Conservation (phyloP, 2,113 vertebrate species). For the Scortum barcoo region DNA sequence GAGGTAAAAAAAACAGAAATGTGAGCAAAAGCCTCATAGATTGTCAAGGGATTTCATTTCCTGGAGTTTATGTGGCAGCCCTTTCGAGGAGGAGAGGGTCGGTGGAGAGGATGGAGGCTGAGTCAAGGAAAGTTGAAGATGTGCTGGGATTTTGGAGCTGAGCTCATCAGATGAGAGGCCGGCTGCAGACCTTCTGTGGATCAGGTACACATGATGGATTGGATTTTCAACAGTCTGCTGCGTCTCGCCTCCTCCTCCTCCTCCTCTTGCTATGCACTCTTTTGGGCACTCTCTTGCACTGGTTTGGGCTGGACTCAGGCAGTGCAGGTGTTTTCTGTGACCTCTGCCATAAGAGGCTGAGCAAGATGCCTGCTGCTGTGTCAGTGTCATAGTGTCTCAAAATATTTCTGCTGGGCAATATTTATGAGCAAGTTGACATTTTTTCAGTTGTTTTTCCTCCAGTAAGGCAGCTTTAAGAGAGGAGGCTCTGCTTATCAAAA, state of each 20-base stretch:
- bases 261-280: too few species aligned
- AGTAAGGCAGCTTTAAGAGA: background rate
- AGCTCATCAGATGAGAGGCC: slow-evolving; percentile 17
- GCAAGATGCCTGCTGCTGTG: background rate
- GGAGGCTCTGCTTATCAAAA: background rate
- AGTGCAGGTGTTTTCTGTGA: slow-evolving; percentile 1
- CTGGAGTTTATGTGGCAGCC: background rate
- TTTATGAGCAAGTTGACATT: too few species aligned
- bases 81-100: background rate
- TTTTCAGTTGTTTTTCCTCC: background rate
- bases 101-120: too few species aligned
- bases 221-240: slow-evolving; percentile 26
- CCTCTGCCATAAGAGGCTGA: background rate
- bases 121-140: slow-evolving; percentile 7
- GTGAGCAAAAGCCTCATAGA: background rate
- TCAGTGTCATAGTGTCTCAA: background rate
- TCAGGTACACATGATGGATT: slow-evolving; percentile 9
- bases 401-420: background rate
- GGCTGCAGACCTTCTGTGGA: slow-evolving; percentile 22
- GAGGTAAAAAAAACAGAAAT: background rate
- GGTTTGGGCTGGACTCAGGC: slow-evolving; percentile 10
- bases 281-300: too few species aligned
- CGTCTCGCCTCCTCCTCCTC: background rate
- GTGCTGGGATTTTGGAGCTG: slow-evolving; percentile 13
- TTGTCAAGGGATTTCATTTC: background rate